These are phyloP conservation scores for Sorex maritimensis DNA, from an alignment of 2,797 vertebrate species.

Conservation along the genomic window DNA sequence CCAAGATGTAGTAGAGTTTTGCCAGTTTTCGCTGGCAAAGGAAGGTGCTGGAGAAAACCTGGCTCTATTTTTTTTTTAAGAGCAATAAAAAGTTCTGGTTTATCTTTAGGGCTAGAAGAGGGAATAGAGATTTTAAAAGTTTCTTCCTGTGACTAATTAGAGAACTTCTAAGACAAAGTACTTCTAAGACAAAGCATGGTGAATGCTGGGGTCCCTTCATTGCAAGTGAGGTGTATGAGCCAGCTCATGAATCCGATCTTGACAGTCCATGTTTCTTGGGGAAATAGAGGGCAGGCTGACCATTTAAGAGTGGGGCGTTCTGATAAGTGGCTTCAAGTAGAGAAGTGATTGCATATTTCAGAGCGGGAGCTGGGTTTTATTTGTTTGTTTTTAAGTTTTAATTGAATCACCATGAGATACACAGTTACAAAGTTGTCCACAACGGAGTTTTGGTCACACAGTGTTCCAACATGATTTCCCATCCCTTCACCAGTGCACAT, in stretches of 20 bases:
- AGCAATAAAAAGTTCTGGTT: neutral
- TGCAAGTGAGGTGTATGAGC: neutral
- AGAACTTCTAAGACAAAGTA: slow-evolving; percentile 26
- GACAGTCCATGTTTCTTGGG: slow-evolving; percentile 29
- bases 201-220: neutral
- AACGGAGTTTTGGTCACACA: no score
- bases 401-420: no score
- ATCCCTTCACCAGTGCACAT: no score
- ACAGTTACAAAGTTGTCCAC: no score
- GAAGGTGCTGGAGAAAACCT: neutral
- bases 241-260: neutral
- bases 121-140: neutral
- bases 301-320: slow-evolving; percentile 36
- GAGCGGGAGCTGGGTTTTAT: neutral
- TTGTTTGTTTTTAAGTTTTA: neutral
- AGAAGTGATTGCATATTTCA: neutral
- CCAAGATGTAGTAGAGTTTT: neutral
- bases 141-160: neutral
- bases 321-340: slow-evolving; percentile 23
- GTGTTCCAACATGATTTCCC: no score
- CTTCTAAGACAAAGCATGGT: neutral
- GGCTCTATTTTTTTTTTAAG: no score
- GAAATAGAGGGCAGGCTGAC: neutral
- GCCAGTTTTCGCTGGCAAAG: neutral
- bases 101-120: slow-evolving; percentile 54